Evolutionary conservation across 2,113 vertebrate species (phyloP).

Genomic region (Tonatia bakeri): DNA sequence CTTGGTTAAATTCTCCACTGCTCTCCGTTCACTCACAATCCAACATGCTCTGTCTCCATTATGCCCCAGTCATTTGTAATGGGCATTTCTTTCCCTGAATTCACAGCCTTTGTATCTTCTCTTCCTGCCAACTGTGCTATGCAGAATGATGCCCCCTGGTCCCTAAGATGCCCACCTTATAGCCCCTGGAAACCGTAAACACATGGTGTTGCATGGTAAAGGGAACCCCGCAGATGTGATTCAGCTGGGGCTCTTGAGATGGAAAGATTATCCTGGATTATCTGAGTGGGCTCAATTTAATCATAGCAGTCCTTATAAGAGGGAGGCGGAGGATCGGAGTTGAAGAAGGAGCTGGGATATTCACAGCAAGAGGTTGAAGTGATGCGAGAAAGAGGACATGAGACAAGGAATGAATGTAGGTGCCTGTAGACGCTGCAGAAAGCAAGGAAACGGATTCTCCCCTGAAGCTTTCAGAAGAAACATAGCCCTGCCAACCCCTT

Average conservation of each 20-base stretch:
- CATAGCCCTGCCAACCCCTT: neutral
- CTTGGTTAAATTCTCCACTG: neutral
- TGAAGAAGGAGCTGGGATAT: neutral
- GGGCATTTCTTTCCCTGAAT: neutral
- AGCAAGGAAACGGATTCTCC: neutral
- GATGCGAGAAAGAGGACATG: fast-evolving
- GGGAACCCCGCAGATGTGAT: neutral
- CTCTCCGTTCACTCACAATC: neutral
- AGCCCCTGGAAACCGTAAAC: neutral
- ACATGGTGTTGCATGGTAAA: neutral
- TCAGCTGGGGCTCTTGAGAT: neutral
- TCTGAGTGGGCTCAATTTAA: fast-evolving
- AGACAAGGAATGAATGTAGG: neutral
- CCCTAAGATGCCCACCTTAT: neutral
- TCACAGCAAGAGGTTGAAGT: neutral
- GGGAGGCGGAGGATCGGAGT: neutral
- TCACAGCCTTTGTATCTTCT: neutral
- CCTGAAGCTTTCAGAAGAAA: neutral
- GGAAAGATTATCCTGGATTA: neutral
- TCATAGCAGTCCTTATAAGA: neutral
- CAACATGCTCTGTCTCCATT: neutral
- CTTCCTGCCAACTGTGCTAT: neutral
- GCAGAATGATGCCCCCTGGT: neutral
- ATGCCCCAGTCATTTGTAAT: neutral
- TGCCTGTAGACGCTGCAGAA: neutral